Evolutionary conservation across 2,113 vertebrate genomes (phyloP).

Genomic region (Hiodon alosoides): DNA sequence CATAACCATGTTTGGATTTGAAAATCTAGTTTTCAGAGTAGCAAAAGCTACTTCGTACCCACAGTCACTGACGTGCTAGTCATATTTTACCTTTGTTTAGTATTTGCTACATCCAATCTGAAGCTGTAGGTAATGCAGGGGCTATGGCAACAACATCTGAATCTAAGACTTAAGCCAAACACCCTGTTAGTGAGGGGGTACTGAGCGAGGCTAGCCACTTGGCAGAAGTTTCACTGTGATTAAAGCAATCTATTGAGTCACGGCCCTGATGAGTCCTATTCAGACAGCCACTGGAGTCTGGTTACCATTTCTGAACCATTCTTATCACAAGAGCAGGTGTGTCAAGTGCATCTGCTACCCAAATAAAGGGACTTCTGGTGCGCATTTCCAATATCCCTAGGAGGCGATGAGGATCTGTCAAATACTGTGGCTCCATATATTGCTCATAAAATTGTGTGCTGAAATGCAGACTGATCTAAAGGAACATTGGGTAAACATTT

Average conservation of each 20-base stretch:
- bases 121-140: too few relatives aligned
- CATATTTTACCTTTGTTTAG: too few relatives aligned
- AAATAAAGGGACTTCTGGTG: not conserved
- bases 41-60: not conserved
- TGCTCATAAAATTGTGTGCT: too few relatives aligned
- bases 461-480: not conserved
- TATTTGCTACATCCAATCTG: too few relatives aligned
- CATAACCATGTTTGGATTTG: conserved; percentile 14
- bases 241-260: conserved; percentile 9
- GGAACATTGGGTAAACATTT: not conserved
- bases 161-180: not conserved
- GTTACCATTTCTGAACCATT: conserved; percentile 14
- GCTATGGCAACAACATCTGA: too few relatives aligned
- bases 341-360: not conserved
- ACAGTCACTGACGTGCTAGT: too few relatives aligned
- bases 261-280: conserved; percentile 8
- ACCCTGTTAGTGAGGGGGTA: not conserved
- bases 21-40: not conserved
- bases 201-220: not conserved
- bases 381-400: not conserved
- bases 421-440: too few relatives aligned
- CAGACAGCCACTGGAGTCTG: not conserved
- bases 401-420: too few relatives aligned
- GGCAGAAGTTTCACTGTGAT: conserved; percentile 14
- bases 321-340: conserved; percentile 2